phyloP scores from a whole-genome alignment of 2,113 vertebrate genomes.

The Perca schrenkii region DNA sequence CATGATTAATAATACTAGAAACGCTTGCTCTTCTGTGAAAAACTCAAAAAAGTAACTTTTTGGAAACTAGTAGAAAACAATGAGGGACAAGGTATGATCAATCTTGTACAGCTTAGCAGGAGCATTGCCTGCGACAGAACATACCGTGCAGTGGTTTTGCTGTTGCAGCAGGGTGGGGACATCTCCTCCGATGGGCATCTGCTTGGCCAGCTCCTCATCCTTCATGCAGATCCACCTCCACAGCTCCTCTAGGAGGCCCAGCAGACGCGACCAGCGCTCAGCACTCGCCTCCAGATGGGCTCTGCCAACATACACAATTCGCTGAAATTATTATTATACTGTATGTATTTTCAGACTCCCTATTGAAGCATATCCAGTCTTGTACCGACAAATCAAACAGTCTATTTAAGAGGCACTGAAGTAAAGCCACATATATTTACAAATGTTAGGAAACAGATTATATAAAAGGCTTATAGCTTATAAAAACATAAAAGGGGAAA shows the following conservation, averaged over 20 bases:
- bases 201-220: slow-evolving; percentile 94
- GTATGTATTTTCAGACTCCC: background rate
- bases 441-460: background rate
- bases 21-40: background rate
- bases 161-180: slow-evolving; percentile 94
- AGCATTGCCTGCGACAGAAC: slow-evolving; percentile 52
- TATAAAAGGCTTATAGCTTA: background rate
- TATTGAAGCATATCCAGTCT: background rate
- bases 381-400: background rate
- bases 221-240: slow-evolving; percentile 95
- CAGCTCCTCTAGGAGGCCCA: slow-evolving; percentile 93
- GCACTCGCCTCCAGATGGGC: slow-evolving; percentile 95
- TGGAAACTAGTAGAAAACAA: background rate
- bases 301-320: slow-evolving; percentile 76
- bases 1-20: background rate
- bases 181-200: slow-evolving; percentile 96
- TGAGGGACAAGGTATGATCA: background rate
- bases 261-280: slow-evolving; percentile 93
- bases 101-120: slow-evolving; percentile 12
- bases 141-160: slow-evolving; percentile 92
- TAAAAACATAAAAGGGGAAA: background rate
- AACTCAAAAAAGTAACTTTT: background rate
- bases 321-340: background rate
- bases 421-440: background rate
- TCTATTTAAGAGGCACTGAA: background rate